Percentiles rank a stretch among this genome's conserved stretches.
Conservation (phyloP, 1,140 invertebrate species). For the Thalassaphorura encarpata region DNA sequence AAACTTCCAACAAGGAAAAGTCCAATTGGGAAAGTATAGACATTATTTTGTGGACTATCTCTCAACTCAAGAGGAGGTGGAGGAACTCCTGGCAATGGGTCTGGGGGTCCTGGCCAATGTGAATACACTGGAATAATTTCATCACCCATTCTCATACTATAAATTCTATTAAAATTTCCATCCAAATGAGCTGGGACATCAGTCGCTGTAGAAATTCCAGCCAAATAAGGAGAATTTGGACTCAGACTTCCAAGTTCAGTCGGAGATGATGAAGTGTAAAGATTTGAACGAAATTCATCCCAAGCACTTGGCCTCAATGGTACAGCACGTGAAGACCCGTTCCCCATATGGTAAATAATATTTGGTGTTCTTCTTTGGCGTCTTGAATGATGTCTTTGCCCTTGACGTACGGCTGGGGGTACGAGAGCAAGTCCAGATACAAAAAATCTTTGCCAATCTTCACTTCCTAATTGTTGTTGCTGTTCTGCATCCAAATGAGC, state of each 20-base stretch:
- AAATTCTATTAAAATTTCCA: slow-evolving; percentile 15
- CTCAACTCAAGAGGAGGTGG: slow-evolving; percentile 4
- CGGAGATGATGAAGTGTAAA: neutral
- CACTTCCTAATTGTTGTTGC: neutral
- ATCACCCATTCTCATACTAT: slow-evolving; percentile 19
- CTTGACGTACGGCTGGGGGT: neutral
- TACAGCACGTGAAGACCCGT: neutral
- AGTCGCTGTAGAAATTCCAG: neutral
- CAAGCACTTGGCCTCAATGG: neutral
- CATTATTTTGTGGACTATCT: slow-evolving; percentile 15
- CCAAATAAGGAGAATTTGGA: neutral
- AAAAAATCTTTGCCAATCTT: slow-evolving; percentile 14
- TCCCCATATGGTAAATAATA: neutral
- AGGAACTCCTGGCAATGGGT: neutral
- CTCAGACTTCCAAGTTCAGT: neutral
- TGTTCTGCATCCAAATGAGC: neutral
- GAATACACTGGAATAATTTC: slow-evolving; percentile 29
- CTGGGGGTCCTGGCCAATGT: neutral
- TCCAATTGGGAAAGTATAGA: slow-evolving; percentile 28
- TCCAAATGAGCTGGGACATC: slow-evolving; percentile 8
- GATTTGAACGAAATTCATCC: slow-evolving; percentile 1
- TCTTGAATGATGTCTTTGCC: neutral
- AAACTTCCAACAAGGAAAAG: slow-evolving; percentile 21
- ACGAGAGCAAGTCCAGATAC: slow-evolving; percentile 6
- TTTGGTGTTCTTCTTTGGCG: neutral